A percentile compares a stretch with the other conserved stretches of the same genome.
phyloP scores from a whole-genome alignment of 2,888 invertebrate genomes.

The Chaetogeoica ovagalla region DNA sequence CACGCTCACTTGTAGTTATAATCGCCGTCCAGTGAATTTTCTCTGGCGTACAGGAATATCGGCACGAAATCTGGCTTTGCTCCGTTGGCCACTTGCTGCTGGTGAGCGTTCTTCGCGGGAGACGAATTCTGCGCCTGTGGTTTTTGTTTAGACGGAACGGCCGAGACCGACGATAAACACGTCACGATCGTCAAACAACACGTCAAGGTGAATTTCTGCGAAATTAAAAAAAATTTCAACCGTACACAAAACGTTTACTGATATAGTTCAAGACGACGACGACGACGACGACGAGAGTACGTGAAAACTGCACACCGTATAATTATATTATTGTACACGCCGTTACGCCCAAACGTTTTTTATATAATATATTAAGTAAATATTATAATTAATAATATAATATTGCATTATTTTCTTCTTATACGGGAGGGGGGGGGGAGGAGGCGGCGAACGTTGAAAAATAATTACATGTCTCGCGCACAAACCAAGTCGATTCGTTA shows the following conservation, averaged over 20 bases:
- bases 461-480: too few relatives aligned
- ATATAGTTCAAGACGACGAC: not conserved
- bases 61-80: slow-evolving; percentile 33
- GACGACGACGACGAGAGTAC: too few relatives aligned
- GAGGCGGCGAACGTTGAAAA: too few relatives aligned
- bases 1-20: slow-evolving; percentile 33
- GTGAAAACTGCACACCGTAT: too few relatives aligned
- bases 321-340: too few relatives aligned
- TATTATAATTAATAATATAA: too few relatives aligned
- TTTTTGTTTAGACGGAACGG: slow-evolving; percentile 21
- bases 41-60: slow-evolving; percentile 27
- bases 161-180: slow-evolving; percentile 28
- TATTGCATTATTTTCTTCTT: too few relatives aligned
- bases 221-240: slow-evolving; percentile 35
- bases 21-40: slow-evolving; percentile 46
- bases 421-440: too few relatives aligned
- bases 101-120: not conserved
- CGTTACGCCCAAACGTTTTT: too few relatives aligned
- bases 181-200: slow-evolving; percentile 10
- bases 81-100: slow-evolving; percentile 11
- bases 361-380: too few relatives aligned
- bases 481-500: too few relatives aligned
- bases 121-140: not conserved
- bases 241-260: not conserved
- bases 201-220: slow-evolving; percentile 25